phyloP scores from a whole-genome alignment of 2,888 invertebrate species.

The Holacanthella duospinosa region DNA sequence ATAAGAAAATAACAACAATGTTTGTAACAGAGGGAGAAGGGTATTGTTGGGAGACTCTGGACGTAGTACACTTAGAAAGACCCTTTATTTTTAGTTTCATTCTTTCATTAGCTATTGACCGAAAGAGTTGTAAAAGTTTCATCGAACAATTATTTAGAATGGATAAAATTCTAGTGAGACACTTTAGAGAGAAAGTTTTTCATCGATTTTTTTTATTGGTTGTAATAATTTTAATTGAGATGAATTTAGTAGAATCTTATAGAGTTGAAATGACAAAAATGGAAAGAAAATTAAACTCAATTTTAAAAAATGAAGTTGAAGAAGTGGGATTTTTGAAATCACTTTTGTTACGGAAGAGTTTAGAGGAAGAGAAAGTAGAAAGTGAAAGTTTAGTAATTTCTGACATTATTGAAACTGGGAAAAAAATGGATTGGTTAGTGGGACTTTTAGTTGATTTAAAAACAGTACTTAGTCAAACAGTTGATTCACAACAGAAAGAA shows the following conservation, averaged over 20 bases:
- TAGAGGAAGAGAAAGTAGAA: conserved; percentile 4
- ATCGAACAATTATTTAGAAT: too few relatives aligned
- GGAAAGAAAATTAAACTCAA: conserved; percentile 26
- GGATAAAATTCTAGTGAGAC: too few relatives aligned
- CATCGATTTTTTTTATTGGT: too few relatives aligned
- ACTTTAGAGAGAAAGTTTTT: too few relatives aligned
- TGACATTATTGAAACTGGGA: conserved; percentile 28
- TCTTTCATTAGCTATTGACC: too few relatives aligned
- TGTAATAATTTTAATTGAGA: too few relatives aligned
- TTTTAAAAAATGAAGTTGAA: conserved; percentile 27
- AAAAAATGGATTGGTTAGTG: conserved; percentile 33
- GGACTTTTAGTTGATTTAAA: conserved; percentile 30
- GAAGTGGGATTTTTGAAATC: conserved; percentile 25
- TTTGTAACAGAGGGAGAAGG: too few relatives aligned
- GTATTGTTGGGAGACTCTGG: too few relatives aligned
- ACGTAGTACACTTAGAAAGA: too few relatives aligned
- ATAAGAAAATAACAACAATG: too few relatives aligned
- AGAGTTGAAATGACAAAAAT: not conserved
- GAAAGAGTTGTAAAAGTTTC: too few relatives aligned
- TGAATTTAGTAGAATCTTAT: not conserved
- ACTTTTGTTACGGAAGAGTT: not conserved
- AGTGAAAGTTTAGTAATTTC: conserved; percentile 14
- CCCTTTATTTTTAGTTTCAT: too few relatives aligned
- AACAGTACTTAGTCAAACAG: conserved; percentile 27
- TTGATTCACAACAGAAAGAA: conserved; percentile 26